Evolutionary conservation across 2,113 vertebrate genomes (phyloP), one percentile per base, ranked within the genome.

Genomic region (Pampusana beccarii): DNA sequence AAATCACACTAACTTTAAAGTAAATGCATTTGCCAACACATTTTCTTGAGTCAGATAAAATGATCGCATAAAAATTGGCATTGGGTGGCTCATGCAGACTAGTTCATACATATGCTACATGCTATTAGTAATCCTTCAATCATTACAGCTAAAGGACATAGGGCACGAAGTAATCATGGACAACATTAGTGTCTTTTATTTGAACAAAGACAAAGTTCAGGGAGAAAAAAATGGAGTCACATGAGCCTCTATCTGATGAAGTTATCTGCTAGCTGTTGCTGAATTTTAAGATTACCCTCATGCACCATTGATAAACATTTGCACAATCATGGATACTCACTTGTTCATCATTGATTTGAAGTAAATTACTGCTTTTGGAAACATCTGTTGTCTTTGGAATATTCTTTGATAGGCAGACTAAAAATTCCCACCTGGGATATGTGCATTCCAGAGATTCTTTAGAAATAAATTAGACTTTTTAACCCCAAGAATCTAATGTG

Each of bases 171-270:
- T 64, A 69, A 53, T 40, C 62, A 18, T 17, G 62, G 46, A 13
- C 31, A 79, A 31, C 0, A 3, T n/a, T 67, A 80, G 13, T 14
- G 16, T 69, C 16, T 74, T 83, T 48, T 74, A 81, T 88, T 79
- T 92, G 29, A 83, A 86, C 24, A 86, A 85, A 82, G 46, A 85
- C 66, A 65, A 93, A 62, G 54, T 74, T 81, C 65, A 78, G 19
- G n/a, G 48, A 46, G 7, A 4, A 24, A 62, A 62, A 88, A 91
- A 72, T 15, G 5, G 8, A 9, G 25, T 80, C 54, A 70, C 5
- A 12, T 54, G 26, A 74, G 18, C 25, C 20, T 77, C 83, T 65
- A 54, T 66, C 50, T 81, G n/a, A 16, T 62, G 15, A 78, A 74
- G 5, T 87, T 92, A 60, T 29, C 28, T 71, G 8, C 16, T 56